Evolutionary conservation across 2,888 invertebrate genomes (phyloP).

Genomic region (Athalia circularis): DNA sequence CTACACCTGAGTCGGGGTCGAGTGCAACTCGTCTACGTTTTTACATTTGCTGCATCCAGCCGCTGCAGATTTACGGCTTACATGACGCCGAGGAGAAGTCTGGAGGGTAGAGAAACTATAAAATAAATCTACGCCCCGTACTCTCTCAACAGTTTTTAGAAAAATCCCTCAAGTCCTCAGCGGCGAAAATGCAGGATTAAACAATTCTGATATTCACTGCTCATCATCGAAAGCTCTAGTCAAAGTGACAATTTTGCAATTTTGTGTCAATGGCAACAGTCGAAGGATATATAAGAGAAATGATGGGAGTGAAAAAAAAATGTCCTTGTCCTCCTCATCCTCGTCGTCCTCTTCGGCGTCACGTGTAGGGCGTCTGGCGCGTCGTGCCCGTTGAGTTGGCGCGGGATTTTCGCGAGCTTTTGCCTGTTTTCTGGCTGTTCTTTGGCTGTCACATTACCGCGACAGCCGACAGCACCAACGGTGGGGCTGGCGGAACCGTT

Average conservation of each 20-base stretch:
- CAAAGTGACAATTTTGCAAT: too few species aligned
- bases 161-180: too few species aligned
- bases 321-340: background rate
- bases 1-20: background rate
- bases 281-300: too few species aligned
- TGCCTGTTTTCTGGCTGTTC: constrained; percentile 58
- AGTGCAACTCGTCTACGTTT: background rate
- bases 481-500: background rate
- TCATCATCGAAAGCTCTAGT: too few species aligned
- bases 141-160: too few species aligned
- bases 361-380: constrained; percentile 4
- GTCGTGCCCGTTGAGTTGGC: constrained; percentile 20
- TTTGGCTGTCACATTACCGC: constrained; percentile 67
- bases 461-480: constrained; percentile 61
- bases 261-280: too few species aligned
- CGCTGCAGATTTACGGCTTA: background rate
- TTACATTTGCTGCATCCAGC: background rate
- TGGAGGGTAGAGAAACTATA: too few species aligned
- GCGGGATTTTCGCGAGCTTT: constrained; percentile 44
- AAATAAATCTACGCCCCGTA: too few species aligned
- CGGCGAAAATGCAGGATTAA: too few species aligned
- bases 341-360: constrained; percentile 7
- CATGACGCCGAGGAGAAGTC: background rate
- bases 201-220: too few species aligned
- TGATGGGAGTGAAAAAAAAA: background rate